Evolutionary conservation across 2,888 invertebrate genomes (phyloP), one percentile per base, ranked within the genome.

Genomic region (Deroplatys truncata): DNA sequence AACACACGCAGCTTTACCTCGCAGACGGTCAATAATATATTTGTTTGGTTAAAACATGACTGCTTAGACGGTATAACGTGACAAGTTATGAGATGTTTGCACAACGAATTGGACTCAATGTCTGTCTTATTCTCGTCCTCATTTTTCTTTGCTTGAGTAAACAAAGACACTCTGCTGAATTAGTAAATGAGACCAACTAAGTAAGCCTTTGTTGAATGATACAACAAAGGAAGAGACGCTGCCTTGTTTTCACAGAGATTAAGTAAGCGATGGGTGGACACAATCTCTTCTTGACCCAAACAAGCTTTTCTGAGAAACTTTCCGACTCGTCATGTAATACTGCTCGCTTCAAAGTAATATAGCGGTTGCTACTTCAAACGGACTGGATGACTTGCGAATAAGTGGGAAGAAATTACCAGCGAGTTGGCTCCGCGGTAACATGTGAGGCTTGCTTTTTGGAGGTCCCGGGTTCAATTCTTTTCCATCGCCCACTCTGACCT

Each of bases 151-250:
- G 56, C 56, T 72, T 72, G 25, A 15, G 20, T 20, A 20, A 72
- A 72, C 56, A 72, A 20, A 87, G 87, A 87, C 87, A 82, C 87
- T 43, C 31, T 83, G 29, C 82, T 87, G 83, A 87, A 87, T 87
- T 83, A 87, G 83, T 87, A 87, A 87, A 35, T 31, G 87, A 72
- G 56, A 28, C 31, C 87, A 87, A 82, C 83, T 82, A 35, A 87
- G 43, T 35, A 83, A 87, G 82, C 87, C 25, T 72, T 28, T 87
- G 83, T 87, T 87, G 43, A 87, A 87, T 87, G 16, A 82, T 87
- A 28, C 82, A 87, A 87, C 87, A 87, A 87, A 87, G 87, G 56
- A 72, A 72, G 56, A 72, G 56, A 20, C 56, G 56, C 5, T 20
- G 16, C 20, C 56, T 72, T 72, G 56, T 72, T 72, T 72, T 72